These are phyloP conservation scores for Octomys mimax DNA, from an alignment of 2,797 vertebrate genomes.

Conservation along the genomic window DNA sequence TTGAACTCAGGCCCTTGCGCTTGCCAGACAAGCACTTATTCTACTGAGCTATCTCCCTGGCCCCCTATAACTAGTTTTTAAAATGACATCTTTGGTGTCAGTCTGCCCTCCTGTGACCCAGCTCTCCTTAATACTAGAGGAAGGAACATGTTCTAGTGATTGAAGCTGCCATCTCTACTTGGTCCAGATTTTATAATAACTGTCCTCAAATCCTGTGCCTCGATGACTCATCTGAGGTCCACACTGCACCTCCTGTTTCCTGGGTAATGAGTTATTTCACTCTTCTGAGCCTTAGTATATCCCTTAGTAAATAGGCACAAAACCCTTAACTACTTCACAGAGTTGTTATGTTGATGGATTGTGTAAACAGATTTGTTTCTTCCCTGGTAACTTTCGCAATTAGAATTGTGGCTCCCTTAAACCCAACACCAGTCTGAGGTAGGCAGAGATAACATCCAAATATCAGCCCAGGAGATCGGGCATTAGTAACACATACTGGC, in stretches of 20 bases:
- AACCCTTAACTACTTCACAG: neutral
- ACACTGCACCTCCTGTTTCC: slow-evolving; percentile 17
- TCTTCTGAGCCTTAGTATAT: slow-evolving; percentile 19
- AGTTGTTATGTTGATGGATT: neutral
- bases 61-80: neutral
- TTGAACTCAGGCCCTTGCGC: no score
- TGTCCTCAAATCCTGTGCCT: neutral
- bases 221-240: neutral
- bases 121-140: neutral
- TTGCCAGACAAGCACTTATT: no score
- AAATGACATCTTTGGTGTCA: slow-evolving; percentile 26
- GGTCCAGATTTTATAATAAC: slow-evolving; percentile 26
- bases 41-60: no score
- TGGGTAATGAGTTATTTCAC: slow-evolving; percentile 16
- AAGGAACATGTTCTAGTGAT: neutral
- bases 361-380: neutral
- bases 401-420: neutral
- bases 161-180: neutral
- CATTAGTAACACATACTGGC: neutral
- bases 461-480: neutral
- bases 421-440: neutral
- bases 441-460: neutral
- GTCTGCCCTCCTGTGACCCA: neutral
- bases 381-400: neutral
- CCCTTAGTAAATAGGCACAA: slow-evolving; percentile 35